These are phyloP conservation scores for Trogon surrucura DNA, from an alignment of 2,113 vertebrate species.

Conservation along the genomic window DNA sequence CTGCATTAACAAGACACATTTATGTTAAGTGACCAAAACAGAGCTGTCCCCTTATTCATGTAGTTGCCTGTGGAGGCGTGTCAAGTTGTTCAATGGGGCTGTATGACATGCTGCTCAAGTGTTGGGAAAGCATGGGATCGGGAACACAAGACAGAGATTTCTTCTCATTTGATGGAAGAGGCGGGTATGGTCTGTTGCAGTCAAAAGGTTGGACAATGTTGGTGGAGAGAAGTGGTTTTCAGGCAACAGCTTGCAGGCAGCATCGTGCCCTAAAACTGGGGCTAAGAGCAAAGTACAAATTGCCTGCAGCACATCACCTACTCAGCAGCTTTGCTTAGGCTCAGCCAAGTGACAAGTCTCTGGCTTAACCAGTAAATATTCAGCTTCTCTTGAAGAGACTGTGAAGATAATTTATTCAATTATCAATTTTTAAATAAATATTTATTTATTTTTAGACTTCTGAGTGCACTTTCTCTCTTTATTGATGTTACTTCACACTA, in stretches of 20 bases:
- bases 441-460: slow-evolving; percentile 1
- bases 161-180: neutral
- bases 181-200: neutral
- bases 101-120: neutral
- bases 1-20: neutral
- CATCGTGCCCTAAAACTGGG: neutral
- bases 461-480: neutral
- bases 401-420: neutral
- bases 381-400: neutral
- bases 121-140: neutral
- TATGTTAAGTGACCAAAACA: neutral
- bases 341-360: neutral
- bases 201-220: neutral
- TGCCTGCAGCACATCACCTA: neutral
- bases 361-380: neutral
- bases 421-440: neutral
- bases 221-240: neutral
- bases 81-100: neutral
- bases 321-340: neutral
- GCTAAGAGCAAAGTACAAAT: neutral
- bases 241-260: neutral
- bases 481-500: neutral
- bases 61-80: neutral
- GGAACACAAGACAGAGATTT: neutral
- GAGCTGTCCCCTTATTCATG: neutral